Conservation (phyloP, 2,888 invertebrate species). For the Macrosoma leucophasiata region DNA sequence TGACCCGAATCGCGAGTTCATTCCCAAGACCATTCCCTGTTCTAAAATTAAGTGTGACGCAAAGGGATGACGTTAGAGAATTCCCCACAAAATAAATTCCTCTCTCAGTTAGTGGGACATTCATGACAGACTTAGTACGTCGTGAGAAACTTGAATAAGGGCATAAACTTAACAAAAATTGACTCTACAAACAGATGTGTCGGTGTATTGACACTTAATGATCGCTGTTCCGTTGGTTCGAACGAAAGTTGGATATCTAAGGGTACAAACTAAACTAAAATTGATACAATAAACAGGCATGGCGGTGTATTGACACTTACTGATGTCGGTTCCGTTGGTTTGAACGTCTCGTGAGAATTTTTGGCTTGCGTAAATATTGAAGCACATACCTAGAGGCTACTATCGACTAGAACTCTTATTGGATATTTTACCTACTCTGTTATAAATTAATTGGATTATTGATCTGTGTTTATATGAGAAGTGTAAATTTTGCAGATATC, state of each 20-base stretch:
- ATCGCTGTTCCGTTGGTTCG: constrained; percentile 36
- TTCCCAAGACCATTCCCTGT: constrained; percentile 27
- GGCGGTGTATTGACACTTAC: constrained; percentile 49
- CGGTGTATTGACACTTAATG: constrained; percentile 53
- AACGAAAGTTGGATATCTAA: constrained; percentile 13
- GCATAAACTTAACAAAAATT: constrained; percentile 36
- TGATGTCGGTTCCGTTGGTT: constrained; percentile 40
- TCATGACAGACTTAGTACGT: constrained; percentile 15
- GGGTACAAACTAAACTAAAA: constrained; percentile 33
- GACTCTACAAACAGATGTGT: constrained; percentile 47
- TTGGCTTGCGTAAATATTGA: constrained; percentile 57
- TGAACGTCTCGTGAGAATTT: constrained; percentile 53
- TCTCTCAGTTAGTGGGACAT: constrained; percentile 15
- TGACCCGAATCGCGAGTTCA: constrained; percentile 55
- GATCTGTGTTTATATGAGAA: too few relatives aligned
- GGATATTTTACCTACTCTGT: too few relatives aligned
- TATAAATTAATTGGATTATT: too few relatives aligned
- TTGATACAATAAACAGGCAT: constrained; percentile 51
- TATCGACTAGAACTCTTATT: not conserved
- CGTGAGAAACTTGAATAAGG: constrained; percentile 19
- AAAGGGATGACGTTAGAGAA: constrained; percentile 32
- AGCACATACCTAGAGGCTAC: not conserved
- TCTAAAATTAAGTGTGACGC: constrained; percentile 53
- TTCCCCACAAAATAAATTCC: constrained; percentile 14
- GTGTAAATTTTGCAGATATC: too few relatives aligned